Conservation (phyloP, 2,113 vertebrate species). For the Melanerpes aurifrons region DNA sequence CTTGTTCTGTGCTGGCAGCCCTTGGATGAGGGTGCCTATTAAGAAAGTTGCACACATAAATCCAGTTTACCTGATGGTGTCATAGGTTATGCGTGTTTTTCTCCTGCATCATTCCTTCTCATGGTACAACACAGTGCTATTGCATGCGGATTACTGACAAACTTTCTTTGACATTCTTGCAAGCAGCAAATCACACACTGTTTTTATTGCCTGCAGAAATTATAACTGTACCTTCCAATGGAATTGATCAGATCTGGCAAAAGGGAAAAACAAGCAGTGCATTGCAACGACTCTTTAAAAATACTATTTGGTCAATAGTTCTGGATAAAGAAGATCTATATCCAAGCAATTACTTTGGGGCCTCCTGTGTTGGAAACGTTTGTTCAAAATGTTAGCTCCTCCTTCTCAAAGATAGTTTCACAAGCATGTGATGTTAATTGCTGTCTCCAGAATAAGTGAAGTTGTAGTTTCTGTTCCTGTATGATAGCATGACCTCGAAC, state of each 20-base stretch:
- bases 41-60: background rate
- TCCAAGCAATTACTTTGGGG: background rate
- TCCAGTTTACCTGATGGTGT: background rate
- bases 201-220: background rate
- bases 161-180: background rate
- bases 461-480: background rate
- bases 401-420: background rate
- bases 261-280: background rate
- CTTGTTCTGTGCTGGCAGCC: background rate
- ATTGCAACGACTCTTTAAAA: background rate
- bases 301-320: background rate
- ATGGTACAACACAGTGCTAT: rapidly evolving
- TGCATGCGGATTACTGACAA: background rate
- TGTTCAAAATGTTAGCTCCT: background rate
- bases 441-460: background rate
- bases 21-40: background rate
- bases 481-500: background rate
- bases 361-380: background rate
- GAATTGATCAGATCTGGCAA: background rate
- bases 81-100: background rate
- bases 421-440: background rate
- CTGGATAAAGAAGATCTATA: background rate
- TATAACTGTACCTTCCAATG: background rate
- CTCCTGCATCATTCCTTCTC: background rate
- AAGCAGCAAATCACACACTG: background rate